phyloP scores from a whole-genome alignment of 2,113 vertebrate species.

The Neomonachus schauinslandi region DNA sequence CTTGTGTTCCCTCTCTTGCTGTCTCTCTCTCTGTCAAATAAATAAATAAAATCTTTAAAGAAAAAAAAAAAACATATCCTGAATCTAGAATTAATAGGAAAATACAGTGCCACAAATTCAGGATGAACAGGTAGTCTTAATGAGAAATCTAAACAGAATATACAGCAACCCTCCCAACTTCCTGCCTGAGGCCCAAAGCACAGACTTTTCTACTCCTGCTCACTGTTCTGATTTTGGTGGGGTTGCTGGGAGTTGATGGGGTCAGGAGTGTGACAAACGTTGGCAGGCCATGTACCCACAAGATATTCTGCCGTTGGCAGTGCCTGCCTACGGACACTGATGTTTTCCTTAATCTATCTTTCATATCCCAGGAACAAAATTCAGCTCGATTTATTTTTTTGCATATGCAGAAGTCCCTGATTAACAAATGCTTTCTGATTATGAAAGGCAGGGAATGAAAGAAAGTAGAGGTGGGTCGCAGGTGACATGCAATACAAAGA shows the following conservation, averaged over 20 bases:
- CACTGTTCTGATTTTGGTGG: no score
- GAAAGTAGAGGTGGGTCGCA: neutral
- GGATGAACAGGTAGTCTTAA: neutral
- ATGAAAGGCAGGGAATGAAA: neutral
- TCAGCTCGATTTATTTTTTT: neutral
- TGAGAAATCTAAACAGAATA: neutral
- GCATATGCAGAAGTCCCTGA: neutral
- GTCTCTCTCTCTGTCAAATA: no score
- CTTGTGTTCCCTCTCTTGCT: no score
- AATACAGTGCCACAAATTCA: neutral
- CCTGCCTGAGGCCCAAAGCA: no score
- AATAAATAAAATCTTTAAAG: neutral
- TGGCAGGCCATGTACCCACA: neutral
- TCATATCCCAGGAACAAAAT: neutral
- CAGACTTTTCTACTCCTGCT: no score
- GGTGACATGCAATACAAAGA: neutral
- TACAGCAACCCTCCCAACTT: neutral
- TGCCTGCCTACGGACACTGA: neutral
- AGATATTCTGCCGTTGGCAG: neutral
- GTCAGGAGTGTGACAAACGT: neutral
- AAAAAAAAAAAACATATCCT: neutral
- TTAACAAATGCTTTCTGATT: conserved; percentile 40
- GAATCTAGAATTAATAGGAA: neutral
- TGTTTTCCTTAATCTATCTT: neutral
- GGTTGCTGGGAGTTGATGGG: neutral